Evolutionary conservation across 1,140 invertebrate genomes (phyloP).

Genomic region (Drosophila nigromelanica): DNA sequence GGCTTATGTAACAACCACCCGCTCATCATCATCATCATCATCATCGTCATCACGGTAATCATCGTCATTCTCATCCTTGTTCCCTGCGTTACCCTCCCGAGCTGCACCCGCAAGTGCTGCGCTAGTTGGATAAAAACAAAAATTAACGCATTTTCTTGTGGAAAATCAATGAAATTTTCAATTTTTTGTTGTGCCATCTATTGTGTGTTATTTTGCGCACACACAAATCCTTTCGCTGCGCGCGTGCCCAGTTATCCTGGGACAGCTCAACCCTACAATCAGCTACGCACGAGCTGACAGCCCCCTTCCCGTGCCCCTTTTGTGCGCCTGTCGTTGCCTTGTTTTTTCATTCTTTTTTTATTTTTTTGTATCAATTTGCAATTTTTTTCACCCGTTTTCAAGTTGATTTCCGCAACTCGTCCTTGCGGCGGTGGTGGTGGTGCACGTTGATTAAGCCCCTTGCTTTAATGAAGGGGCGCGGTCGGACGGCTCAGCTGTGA

Average conservation of each 20-base stretch:
- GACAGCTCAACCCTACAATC: slow-evolving; percentile 69
- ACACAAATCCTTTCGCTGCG: slow-evolving; percentile 67
- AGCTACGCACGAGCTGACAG: slow-evolving; percentile 52
- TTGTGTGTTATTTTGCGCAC: slow-evolving; percentile 10
- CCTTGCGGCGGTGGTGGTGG: slow-evolving; percentile 47
- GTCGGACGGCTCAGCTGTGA: slow-evolving; percentile 50
- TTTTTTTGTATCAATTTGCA: slow-evolving; percentile 79
- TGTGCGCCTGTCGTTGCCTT: slow-evolving; percentile 68
- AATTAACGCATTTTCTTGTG: slow-evolving; percentile 48
- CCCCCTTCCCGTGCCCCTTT: slow-evolving; percentile 37
- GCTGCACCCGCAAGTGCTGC: slow-evolving; percentile 35
- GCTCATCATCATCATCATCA: slow-evolving; percentile 14
- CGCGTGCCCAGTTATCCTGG: slow-evolving; percentile 60
- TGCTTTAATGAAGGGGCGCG: slow-evolving; percentile 67
- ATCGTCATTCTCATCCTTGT: not conserved
- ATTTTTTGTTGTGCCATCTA: slow-evolving; percentile 13
- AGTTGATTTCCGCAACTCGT: slow-evolving; percentile 62
- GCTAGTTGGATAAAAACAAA: slow-evolving; percentile 30
- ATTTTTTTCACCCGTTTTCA: slow-evolving; percentile 73
- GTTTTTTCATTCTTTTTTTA: slow-evolving; percentile 26
- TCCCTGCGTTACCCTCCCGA: slow-evolving; percentile 16
- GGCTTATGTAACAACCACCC: slow-evolving; percentile 38
- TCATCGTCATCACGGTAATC: not conserved
- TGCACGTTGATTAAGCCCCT: slow-evolving; percentile 52
- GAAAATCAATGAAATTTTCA: slow-evolving; percentile 55